Evolutionary conservation across 2,888 invertebrate species (phyloP), one percentile per base, ranked within the genome.

Genomic region (Orchesellides sinensis): DNA sequence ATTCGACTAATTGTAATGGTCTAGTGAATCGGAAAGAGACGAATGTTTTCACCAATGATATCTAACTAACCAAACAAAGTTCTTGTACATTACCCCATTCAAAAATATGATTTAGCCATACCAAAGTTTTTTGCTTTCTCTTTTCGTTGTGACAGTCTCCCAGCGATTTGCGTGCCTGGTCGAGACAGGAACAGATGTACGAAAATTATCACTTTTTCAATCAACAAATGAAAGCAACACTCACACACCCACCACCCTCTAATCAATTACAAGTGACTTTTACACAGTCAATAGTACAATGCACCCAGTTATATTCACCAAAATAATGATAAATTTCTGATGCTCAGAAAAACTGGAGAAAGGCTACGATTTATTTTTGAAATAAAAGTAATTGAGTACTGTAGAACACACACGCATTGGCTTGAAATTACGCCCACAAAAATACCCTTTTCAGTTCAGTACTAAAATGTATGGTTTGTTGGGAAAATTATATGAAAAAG

Each of bases 161-260:
- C n/a, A n/a, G n/a, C n/a, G n/a, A 63, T 29, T 65, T 74, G 54
- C 65, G 74, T 75, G 74, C 40, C 74, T 75, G 74, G 25, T 75
- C 27, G 74, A 66, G 74, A 75, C 65, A 65, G 74, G 65, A 65
- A 32, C 65, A 65, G 65, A 65, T 47, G 47, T 14, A 21, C 27
- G 5, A 52, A 74, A 73, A 75, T 75, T 75, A 75, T 65, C 35
- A 65, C 74, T 75, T 65, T 29, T 32, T 54, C 74, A 75, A 52
- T 75, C 65, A 65, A 52, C 74, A 49, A 74, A 74, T 74, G 63
- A 73, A 73, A 61, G 47, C 21, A 12, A 56, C 10, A 3, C 8
- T 56, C 2, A 25, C 8, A 2, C 19, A 6, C 54, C 25, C 23
- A 25, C 56, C 59, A 59, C 21, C 54, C n/a, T n/a, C n/a, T 6